A percentile compares a stretch with the other conserved stretches of the same genome.
Conservation (phyloP, 2,888 invertebrate species). For the Dexiosoma caninum region DNA sequence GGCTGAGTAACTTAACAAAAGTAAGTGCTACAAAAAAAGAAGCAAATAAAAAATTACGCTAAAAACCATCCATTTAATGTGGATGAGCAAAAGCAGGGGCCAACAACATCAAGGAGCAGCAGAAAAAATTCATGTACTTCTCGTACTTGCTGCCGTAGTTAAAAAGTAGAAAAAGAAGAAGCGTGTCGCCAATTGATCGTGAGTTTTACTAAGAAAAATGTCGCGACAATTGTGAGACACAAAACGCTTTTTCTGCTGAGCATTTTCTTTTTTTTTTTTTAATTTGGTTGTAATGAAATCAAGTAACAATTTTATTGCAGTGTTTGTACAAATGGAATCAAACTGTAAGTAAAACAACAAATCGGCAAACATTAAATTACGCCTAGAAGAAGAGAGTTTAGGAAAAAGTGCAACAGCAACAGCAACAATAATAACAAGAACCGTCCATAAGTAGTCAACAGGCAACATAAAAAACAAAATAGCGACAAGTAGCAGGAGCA, state of each 20-base stretch:
- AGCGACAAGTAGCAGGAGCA: conserved; percentile 57
- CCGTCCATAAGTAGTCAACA: background rate
- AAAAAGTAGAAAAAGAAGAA: conserved; percentile 67
- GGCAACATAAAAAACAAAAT: conserved; percentile 48
- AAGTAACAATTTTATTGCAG: conserved; percentile 26
- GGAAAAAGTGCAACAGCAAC: background rate
- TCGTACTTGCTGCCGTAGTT: conserved; percentile 8
- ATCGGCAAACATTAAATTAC: conserved; percentile 45
- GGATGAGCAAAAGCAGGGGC: conserved; percentile 34
- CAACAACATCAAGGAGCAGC: conserved; percentile 12
- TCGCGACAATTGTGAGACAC: conserved; percentile 72
- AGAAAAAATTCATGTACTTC: conserved; percentile 11
- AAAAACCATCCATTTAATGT: conserved; percentile 46
- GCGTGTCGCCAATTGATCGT: conserved; percentile 77
- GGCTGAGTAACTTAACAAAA: conserved; percentile 14
- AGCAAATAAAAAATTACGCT: conserved; percentile 6
- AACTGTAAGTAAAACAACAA: conserved; percentile 25
- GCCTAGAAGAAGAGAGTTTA: conserved; percentile 24
- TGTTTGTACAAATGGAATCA: conserved; percentile 14
- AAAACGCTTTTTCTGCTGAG: conserved; percentile 53
- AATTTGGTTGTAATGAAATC: conserved; percentile 16
- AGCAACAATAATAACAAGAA: conserved; percentile 37
- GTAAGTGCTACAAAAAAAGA: background rate
- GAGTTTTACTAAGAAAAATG: conserved; percentile 77
- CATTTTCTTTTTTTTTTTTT: background rate